A percentile compares a stretch with the other conserved stretches of the same genome.
These are phyloP conservation scores for Nyctibius bracteatus DNA, from an alignment of 2,113 vertebrate genomes.

Conservation along the genomic window DNA sequence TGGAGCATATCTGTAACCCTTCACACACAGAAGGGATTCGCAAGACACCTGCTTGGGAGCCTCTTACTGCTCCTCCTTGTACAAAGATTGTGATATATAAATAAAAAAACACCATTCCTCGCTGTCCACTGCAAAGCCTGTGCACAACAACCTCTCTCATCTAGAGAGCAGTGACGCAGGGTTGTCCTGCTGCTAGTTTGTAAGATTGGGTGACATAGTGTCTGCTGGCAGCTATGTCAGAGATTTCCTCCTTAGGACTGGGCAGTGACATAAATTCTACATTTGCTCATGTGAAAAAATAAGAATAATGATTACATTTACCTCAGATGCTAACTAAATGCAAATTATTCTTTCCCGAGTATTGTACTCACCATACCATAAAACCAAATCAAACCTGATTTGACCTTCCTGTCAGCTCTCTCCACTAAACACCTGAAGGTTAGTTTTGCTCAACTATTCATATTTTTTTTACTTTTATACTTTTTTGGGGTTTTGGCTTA, in stretches of 20 bases:
- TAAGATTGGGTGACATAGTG: accelerated
- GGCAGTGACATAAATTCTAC: neutral
- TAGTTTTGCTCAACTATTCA: neutral
- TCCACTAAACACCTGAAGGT: neutral
- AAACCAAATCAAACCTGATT: neutral
- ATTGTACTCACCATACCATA: neutral
- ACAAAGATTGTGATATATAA: neutral
- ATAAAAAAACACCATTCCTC: accelerated
- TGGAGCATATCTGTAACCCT: neutral
- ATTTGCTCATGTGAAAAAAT: neutral
- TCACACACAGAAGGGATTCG: neutral
- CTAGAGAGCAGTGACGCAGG: neutral
- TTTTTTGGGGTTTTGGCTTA: neutral
- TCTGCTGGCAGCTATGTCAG: accelerated
- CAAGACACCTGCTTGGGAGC: neutral
- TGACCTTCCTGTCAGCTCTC: neutral
- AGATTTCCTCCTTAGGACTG: neutral
- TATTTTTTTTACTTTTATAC: neutral
- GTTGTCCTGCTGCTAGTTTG: neutral
- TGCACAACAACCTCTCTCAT: accelerated
- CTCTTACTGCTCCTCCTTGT: neutral
- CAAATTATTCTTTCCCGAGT: neutral
- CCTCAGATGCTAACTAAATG: neutral
- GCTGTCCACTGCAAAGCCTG: accelerated
- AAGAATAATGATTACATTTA: neutral